Evolutionary conservation across 2,797 vertebrate species (phyloP).

Genomic region (Thaleichthys pacificus): DNA sequence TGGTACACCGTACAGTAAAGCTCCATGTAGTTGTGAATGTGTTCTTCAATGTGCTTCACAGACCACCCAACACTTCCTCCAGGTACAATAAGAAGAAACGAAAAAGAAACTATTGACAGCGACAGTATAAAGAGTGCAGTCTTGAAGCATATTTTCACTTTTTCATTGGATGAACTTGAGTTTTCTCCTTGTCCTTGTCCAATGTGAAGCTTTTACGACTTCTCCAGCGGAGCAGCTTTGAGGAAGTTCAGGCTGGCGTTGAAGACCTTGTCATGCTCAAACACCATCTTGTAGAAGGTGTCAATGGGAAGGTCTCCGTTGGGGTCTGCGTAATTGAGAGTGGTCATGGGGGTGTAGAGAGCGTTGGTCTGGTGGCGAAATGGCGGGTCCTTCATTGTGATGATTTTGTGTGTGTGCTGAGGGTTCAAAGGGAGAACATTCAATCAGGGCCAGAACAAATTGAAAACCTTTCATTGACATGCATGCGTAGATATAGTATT

Average conservation of each 20-base stretch:
- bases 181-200: conserved; percentile 66
- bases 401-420: conserved; percentile 83
- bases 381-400: conserved; percentile 82
- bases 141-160: too few relatives aligned
- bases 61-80: too few relatives aligned
- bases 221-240: conserved; percentile 83
- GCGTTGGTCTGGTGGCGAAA: conserved; percentile 88
- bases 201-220: conserved; percentile 82
- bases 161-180: too few relatives aligned
- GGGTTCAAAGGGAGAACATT: conserved; percentile 32
- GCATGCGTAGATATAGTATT: background rate
- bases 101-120: too few relatives aligned
- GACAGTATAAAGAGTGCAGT: too few relatives aligned
- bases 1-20: too few relatives aligned
- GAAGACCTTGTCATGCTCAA: conserved; percentile 86
- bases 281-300: conserved; percentile 87
- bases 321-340: conserved; percentile 84
- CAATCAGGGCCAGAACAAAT: background rate
- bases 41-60: too few relatives aligned
- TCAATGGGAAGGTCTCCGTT: conserved; percentile 85
- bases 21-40: too few relatives aligned
- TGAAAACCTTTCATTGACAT: background rate
- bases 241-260: conserved; percentile 85
- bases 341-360: conserved; percentile 86
- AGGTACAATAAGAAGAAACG: too few relatives aligned